Base-by-base conservation (phyloP, 2,797 vertebrate species). In the Champsocephalus esox region DNA sequence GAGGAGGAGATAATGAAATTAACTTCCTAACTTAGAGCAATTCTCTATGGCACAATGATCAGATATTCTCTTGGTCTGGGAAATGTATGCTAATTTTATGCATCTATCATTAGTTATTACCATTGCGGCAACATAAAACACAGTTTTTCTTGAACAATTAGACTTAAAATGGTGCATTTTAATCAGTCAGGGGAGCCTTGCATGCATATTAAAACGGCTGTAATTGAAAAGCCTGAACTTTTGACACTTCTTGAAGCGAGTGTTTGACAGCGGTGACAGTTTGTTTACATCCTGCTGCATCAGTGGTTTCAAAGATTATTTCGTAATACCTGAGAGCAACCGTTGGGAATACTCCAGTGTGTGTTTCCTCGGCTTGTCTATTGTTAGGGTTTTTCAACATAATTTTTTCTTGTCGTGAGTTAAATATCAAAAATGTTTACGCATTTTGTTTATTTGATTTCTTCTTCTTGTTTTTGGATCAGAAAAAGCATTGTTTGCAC, bases 81-180 rank as follows among this genome's bases (percentile, higher is more conserved):
- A 96, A 98, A 99, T 97, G 93, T 97, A 99, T 98, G 97, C 95
- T 95, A 98, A 99, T 98, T 96, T 94, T 96, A 98, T 98, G 97
- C 96, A 95, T 96, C 96, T 94, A 97, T 96, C 95, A 90, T 96
- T 95, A 95, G 94, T 96, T 97, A 97, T 96, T 98, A 97, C 92
- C 94, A 96, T 91, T 93, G 91, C 93, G 90, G 94, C 94, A 95
- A 95, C 94, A 97, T 95, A 96, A 95, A 96, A 96, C 94, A 93
- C 92, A 89, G 91, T 96, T 97, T 38, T 97, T 97, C 95, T 94
- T 87, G 92, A 96, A 97, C 95, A 98, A 97, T 98, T 96, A 96
- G 93, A 95, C 95, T 95, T 96, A 94, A 96, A 97, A 96, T 81
- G 90, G 80, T 91, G 94, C 93, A 95, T 96, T 96, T 96, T 97